Evolutionary conservation across 2,113 vertebrate genomes (phyloP).

Genomic region (Phalacrocorax brasilianus): DNA sequence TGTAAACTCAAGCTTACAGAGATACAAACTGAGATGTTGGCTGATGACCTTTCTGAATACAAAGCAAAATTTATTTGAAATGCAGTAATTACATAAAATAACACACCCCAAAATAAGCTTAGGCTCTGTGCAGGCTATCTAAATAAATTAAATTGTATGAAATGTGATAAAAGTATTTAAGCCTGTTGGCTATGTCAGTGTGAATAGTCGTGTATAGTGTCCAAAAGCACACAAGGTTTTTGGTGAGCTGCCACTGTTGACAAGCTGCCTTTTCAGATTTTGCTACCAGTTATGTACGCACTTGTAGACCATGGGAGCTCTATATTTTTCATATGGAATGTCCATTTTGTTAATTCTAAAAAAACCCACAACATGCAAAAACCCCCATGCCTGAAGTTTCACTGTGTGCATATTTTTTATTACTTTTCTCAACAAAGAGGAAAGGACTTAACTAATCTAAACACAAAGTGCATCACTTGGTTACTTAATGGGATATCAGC

Average conservation of each 20-base stretch:
- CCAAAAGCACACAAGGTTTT: not conserved
- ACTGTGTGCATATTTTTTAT: not conserved
- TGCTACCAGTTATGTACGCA: not conserved
- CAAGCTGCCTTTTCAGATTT: not conserved
- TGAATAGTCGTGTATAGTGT: not conserved
- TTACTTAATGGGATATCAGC: not conserved
- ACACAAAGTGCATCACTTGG: not conserved
- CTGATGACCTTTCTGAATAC: not conserved
- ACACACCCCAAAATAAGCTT: not conserved
- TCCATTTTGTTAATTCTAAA: not conserved
- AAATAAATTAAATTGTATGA: not conserved
- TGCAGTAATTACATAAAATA: not conserved
- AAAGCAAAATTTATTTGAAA: not conserved
- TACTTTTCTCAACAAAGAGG: not conserved
- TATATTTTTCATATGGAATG: not conserved
- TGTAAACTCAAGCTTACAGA: not conserved
- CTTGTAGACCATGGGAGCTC: not conserved
- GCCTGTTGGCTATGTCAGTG: not conserved
- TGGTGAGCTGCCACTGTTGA: not conserved
- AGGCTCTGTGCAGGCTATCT: not conserved
- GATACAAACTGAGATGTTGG: not conserved
- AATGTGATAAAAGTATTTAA: not conserved
- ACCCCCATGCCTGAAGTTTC: rapidly evolving
- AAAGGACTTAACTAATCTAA: not conserved
- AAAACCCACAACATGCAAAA: not conserved